Evolutionary conservation across 2,888 invertebrate species (phyloP).

Genomic region (Drosophila acutilabella): DNA sequence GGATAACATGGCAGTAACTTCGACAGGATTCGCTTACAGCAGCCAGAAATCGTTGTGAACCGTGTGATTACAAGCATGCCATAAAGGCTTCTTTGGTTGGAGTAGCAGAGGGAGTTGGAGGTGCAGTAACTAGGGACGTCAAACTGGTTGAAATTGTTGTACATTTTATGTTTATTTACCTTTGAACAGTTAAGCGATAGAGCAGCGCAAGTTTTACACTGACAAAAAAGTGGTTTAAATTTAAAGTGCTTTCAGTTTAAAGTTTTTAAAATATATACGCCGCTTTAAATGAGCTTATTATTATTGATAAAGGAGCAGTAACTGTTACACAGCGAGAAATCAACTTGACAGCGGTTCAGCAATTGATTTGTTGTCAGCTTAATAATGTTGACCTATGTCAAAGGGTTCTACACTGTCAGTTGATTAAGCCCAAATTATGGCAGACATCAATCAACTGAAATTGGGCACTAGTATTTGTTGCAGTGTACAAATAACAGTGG

Average conservation of each 20-base stretch:
- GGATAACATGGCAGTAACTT: slow-evolving; percentile 64
- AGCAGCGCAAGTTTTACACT: neutral
- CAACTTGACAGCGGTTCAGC: slow-evolving; percentile 42
- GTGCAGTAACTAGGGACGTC: neutral
- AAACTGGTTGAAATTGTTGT: slow-evolving; percentile 35
- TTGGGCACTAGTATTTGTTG: slow-evolving; percentile 28
- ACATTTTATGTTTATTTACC: slow-evolving; percentile 71
- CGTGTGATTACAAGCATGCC: slow-evolving; percentile 56
- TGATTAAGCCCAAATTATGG: slow-evolving; percentile 36
- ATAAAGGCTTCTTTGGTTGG: slow-evolving; percentile 5
- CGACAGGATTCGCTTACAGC: slow-evolving; percentile 39
- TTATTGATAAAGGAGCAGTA: neutral
- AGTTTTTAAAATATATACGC: no score
- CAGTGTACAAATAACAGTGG: slow-evolving; percentile 35
- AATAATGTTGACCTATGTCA: slow-evolving; percentile 6
- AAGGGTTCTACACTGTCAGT: slow-evolving; percentile 37
- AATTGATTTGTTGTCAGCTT: slow-evolving; percentile 27
- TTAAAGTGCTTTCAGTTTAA: neutral
- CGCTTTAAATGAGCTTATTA: no score
- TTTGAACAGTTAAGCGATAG: slow-evolving; percentile 43
- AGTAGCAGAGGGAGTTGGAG: neutral
- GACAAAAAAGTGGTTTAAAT: neutral
- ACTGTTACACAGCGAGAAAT: slow-evolving; percentile 47
- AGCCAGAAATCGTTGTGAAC: slow-evolving; percentile 22
- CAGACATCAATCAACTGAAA: slow-evolving; percentile 42